Conservation (phyloP, 2,113 vertebrate species). For the Rattus rattus region DNA sequence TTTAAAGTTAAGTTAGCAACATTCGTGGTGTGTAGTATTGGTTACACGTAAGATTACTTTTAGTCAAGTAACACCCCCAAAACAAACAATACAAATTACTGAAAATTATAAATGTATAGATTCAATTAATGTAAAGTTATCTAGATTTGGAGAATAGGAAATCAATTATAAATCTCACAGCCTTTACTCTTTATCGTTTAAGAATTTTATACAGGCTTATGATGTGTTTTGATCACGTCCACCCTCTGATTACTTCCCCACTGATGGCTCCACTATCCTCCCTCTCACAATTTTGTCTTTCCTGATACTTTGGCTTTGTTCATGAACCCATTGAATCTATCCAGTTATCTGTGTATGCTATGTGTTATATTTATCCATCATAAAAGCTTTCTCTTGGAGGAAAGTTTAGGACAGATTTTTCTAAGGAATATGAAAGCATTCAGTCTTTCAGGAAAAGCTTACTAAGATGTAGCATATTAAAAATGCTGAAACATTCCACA, state of each 20-base stretch:
- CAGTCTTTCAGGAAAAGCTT: background rate
- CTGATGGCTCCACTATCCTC: too few species aligned
- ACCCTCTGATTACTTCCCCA: background rate
- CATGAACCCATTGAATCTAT: background rate
- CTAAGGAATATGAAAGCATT: background rate
- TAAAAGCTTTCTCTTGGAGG: background rate
- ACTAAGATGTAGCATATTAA: background rate
- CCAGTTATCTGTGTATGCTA: background rate
- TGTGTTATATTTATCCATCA: background rate
- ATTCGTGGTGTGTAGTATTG: background rate
- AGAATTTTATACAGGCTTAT: background rate
- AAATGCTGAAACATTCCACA: background rate
- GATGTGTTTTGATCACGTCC: background rate
- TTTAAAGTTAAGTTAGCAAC: background rate
- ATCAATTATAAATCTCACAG: background rate
- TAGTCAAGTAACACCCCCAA: background rate
- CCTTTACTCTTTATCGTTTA: background rate
- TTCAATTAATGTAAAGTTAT: background rate
- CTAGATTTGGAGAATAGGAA: background rate
- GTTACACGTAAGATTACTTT: background rate
- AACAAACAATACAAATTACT: background rate
- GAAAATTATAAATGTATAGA: background rate
- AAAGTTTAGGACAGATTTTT: background rate
- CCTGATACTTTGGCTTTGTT: background rate
- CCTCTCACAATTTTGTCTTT: background rate